Conservation (phyloP, 2,797 vertebrate genomes). For the Acrossocheilus wenchowensis region DNA sequence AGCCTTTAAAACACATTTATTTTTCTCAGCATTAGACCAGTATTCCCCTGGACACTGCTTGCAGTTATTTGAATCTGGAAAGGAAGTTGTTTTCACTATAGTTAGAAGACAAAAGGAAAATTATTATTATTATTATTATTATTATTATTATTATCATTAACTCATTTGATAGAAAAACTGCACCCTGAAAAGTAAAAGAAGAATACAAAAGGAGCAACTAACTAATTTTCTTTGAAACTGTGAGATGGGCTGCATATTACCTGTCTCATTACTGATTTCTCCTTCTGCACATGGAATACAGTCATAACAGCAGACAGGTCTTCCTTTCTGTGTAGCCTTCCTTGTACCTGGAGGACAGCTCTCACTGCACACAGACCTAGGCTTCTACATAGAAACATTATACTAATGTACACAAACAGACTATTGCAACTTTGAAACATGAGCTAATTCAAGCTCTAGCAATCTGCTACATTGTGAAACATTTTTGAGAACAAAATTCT, state of each 20-base stretch:
- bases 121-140: no score
- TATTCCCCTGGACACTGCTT: constrained; percentile 71
- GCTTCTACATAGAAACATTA: constrained; percentile 63
- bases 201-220: constrained; percentile 40
- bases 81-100: constrained; percentile 53
- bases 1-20: constrained; percentile 72
- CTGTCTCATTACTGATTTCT: constrained; percentile 78
- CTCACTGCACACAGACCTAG: constrained; percentile 76
- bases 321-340: constrained; percentile 75
- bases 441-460: not conserved
- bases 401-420: not conserved
- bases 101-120: constrained; percentile 28
- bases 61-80: constrained; percentile 79
- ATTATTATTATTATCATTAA: no score
- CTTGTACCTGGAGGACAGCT: constrained; percentile 73
- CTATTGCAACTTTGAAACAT: not conserved
- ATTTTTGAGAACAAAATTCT: not conserved
- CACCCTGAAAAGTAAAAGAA: constrained; percentile 52
- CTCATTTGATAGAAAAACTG: not conserved
- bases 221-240: constrained; percentile 34
- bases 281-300: constrained; percentile 75
- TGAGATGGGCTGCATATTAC: constrained; percentile 57
- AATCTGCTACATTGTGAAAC: not conserved
- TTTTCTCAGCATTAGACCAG: constrained; percentile 76
- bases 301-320: constrained; percentile 76